Percentiles rank a stretch among this genome's conserved stretches.
Evolutionary conservation across 2,113 vertebrate genomes (phyloP).

Genomic region (Silurus asotus): DNA sequence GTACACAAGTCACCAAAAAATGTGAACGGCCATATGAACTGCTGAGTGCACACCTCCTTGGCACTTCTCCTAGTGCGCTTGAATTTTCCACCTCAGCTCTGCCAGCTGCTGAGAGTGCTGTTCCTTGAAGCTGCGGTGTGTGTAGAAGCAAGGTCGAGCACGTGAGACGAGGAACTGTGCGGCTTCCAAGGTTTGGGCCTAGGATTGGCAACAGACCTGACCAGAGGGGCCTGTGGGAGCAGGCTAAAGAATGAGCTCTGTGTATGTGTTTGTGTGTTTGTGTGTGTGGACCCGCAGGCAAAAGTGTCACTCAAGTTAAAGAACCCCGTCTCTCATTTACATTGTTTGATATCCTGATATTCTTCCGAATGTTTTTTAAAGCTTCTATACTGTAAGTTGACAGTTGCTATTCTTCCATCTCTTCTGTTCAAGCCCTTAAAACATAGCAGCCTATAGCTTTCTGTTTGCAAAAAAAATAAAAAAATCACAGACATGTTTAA

Average conservation of each 20-base stretch:
- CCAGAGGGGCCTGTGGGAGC: constrained; percentile 63
- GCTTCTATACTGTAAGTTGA: no score
- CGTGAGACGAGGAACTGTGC: constrained; percentile 53
- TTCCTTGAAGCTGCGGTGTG: constrained; percentile 78
- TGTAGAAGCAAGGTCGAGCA: constrained; percentile 76
- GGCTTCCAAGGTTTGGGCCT: constrained; percentile 66
- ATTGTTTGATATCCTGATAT: background rate
- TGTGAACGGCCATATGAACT: constrained; percentile 71
- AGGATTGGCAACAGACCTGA: constrained; percentile 71
- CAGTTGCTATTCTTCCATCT: background rate
- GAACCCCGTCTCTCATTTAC: constrained; percentile 24
- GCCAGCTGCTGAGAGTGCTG: constrained; percentile 78
- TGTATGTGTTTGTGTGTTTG: constrained; percentile 25
- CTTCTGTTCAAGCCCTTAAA: background rate
- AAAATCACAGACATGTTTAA: constrained; percentile 2
- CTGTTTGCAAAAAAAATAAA: background rate
- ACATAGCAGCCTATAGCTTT: constrained; percentile 27
- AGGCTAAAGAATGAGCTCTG: constrained; percentile 58
- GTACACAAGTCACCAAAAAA: constrained; percentile 63
- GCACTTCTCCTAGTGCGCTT: constrained; percentile 66
- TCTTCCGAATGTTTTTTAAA: background rate
- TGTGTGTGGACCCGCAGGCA: constrained; percentile 29
- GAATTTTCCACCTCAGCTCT: constrained; percentile 75
- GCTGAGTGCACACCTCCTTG: constrained; percentile 43
- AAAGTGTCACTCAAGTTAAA: constrained; percentile 26